phyloP scores from a whole-genome alignment of 2,113 vertebrate genomes.

The Bufo bufo region DNA sequence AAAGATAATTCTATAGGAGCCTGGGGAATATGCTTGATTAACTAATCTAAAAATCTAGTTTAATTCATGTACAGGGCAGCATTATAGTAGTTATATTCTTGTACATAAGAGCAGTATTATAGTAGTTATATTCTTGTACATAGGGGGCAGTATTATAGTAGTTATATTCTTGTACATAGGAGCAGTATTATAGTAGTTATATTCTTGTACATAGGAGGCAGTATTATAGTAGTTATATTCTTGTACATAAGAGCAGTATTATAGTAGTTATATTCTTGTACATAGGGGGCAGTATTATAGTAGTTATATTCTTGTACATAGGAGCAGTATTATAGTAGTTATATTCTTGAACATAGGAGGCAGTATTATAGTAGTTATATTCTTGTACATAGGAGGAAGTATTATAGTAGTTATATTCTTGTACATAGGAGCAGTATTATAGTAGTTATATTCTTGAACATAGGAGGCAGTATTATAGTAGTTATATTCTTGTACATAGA shows the following conservation, averaged over 20 bases:
- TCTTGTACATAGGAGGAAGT: not conserved
- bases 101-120: not conserved
- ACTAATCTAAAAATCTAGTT: not conserved
- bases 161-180: not conserved
- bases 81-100: not conserved
- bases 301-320: not conserved
- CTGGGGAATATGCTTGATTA: no score
- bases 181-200: no score
- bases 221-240: no score
- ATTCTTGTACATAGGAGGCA: no score
- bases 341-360: constrained; percentile 2
- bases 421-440: constrained; percentile 6
- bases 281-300: not conserved
- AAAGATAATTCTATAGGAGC: not conserved
- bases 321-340: not conserved
- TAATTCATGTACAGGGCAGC: not conserved
- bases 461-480: not conserved
- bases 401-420: constrained; percentile 4
- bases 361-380: constrained; percentile 10
- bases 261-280: constrained; percentile 6
- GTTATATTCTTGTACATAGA: not conserved
- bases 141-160: not conserved
- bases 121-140: constrained; percentile 5
- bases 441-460: constrained; percentile 1
- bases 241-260: not conserved